A percentile compares a stretch with the other conserved stretches of the same genome.
phyloP scores from a whole-genome alignment of 2,797 vertebrate species.

The Bufotes viridis region DNA sequence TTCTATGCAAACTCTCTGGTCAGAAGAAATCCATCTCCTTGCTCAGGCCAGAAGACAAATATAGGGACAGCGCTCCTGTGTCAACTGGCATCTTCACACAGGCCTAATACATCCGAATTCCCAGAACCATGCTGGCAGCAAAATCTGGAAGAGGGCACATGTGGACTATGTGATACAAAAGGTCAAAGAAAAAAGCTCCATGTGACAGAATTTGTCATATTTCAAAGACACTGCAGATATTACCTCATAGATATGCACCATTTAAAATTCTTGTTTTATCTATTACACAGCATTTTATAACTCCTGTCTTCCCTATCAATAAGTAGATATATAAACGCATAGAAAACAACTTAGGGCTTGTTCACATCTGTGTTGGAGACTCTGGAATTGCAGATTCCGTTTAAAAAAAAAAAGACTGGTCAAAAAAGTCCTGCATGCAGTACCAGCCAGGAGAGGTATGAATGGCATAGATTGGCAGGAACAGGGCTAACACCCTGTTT shows the following conservation, averaged over 20 bases:
- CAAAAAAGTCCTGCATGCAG: too few relatives aligned
- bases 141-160: background rate
- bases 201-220: background rate
- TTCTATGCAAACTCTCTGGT: background rate
- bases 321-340: too few relatives aligned
- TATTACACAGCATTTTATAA: too few relatives aligned
- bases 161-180: background rate
- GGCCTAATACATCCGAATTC: background rate
- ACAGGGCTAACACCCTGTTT: too few relatives aligned
- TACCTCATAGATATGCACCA: background rate
- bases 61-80: background rate
- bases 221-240: background rate
- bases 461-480: too few relatives aligned
- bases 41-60: background rate
- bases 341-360: too few relatives aligned
- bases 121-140: background rate
- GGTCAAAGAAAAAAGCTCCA: background rate
- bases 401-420: too few relatives aligned
- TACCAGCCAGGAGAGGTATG: too few relatives aligned
- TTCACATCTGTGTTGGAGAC: too few relatives aligned
- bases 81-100: background rate
- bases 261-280: background rate
- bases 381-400: too few relatives aligned
- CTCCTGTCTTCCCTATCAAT: too few relatives aligned
- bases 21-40: background rate